phyloP scores from a whole-genome alignment of 2,888 invertebrate species.

The Drosophila subsilvestris region DNA sequence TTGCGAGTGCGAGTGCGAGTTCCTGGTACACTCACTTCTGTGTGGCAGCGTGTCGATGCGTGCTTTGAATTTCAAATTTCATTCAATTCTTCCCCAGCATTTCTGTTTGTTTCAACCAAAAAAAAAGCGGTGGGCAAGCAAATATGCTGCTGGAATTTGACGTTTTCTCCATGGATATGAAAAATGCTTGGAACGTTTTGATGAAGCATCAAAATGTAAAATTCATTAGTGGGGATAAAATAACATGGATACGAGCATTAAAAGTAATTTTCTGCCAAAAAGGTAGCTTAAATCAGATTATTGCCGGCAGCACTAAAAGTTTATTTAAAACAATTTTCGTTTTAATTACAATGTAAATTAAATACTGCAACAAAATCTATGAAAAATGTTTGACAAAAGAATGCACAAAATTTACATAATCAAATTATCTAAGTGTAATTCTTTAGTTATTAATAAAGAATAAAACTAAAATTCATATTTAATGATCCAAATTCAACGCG shows the following conservation, averaged over 20 bases:
- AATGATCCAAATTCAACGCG: no score
- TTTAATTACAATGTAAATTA: not conserved
- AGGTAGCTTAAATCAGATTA: not conserved
- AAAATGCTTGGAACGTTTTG: not conserved
- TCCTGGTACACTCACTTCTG: conserved; percentile 40
- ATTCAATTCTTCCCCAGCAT: conserved; percentile 27
- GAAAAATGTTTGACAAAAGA: not conserved
- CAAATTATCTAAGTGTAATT: no score
- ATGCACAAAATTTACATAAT: no score
- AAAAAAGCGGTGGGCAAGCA: conserved; percentile 5
- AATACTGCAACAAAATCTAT: not conserved
- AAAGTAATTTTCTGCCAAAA: not conserved
- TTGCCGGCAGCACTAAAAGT: no score
- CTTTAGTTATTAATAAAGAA: no score
- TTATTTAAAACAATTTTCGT: not conserved
- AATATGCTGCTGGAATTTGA: conserved; percentile 31
- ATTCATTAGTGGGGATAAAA: not conserved
- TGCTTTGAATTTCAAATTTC: conserved; percentile 59
- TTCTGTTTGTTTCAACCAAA: conserved; percentile 20
- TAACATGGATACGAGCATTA: not conserved
- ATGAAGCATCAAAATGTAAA: not conserved
- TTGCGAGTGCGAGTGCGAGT: conserved; percentile 17
- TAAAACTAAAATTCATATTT: no score
- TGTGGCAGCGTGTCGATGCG: conserved; percentile 37
- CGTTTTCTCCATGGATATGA: not conserved